phyloP scores from a whole-genome alignment of 2,797 vertebrate species.

The Sebastes vulpes region DNA sequence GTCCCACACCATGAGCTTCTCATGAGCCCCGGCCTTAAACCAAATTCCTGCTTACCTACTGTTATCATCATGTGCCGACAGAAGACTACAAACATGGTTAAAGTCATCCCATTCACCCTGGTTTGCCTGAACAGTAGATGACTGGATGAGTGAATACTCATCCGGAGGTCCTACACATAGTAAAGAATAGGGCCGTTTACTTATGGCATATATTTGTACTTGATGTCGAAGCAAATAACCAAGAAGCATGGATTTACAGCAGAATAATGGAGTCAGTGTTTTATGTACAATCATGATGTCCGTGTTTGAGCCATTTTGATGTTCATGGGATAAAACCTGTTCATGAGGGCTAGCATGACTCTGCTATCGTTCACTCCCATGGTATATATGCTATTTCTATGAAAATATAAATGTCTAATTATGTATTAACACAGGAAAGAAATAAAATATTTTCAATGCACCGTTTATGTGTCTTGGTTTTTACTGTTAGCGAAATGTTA shows the following conservation, averaged over 20 bases:
- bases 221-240: slow-evolving; percentile 76
- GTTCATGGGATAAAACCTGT: slow-evolving; percentile 85
- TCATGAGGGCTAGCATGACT: slow-evolving; percentile 86
- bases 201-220: slow-evolving; percentile 79
- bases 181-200: slow-evolving; percentile 59
- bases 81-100: neutral
- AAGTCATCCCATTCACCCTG: slow-evolving; percentile 6
- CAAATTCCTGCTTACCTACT: neutral
- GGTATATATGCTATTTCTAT: slow-evolving; percentile 84
- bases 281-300: slow-evolving; percentile 82
- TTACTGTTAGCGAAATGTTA: neutral
- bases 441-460: slow-evolving; percentile 89
- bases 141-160: slow-evolving; percentile 43
- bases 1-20: slow-evolving; percentile 14
- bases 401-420: slow-evolving; percentile 85
- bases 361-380: slow-evolving; percentile 84
- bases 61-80: neutral
- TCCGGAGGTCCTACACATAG: slow-evolving; percentile 49
- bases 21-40: slow-evolving; percentile 40
- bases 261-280: slow-evolving; percentile 82
- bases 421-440: slow-evolving; percentile 82
- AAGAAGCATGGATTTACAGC: slow-evolving; percentile 83
- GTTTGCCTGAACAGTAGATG: slow-evolving; percentile 38
- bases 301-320: slow-evolving; percentile 80
- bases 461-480: slow-evolving; percentile 13